Conservation (phyloP, 2,797 vertebrate species). For the Neostethus bicornis region DNA sequence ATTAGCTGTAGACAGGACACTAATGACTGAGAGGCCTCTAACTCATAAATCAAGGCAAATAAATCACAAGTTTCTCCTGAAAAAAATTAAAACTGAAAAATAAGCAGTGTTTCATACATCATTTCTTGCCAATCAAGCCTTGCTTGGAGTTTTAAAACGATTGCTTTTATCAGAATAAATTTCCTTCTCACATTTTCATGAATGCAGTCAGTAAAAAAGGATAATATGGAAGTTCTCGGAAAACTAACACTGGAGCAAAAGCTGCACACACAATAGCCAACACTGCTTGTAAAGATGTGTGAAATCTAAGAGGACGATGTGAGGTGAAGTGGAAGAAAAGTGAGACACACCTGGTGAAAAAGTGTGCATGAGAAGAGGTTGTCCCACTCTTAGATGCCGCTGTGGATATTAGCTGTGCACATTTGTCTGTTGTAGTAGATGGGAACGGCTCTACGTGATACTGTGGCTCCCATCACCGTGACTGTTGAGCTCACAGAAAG, state of each 20-base stretch:
- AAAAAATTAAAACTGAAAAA: slow-evolving; percentile 5
- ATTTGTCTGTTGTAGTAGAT: slow-evolving; percentile 56
- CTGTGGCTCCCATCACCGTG: slow-evolving; percentile 35
- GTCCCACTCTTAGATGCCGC: slow-evolving; percentile 56
- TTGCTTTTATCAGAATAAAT: not conserved
- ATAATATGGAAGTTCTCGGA: slow-evolving; percentile 45
- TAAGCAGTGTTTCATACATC: not conserved
- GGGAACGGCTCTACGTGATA: slow-evolving; percentile 66
- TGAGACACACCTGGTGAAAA: slow-evolving; percentile 79
- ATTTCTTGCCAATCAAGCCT: not conserved
- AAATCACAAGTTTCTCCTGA: slow-evolving; percentile 15
- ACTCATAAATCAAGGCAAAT: slow-evolving; percentile 20
- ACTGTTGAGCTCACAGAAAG: slow-evolving; percentile 7
- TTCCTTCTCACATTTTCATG: not conserved
- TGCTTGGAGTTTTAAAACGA: not conserved
- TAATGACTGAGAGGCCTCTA: slow-evolving; percentile 1
- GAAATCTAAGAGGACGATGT: slow-evolving; percentile 80
- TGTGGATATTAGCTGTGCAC: slow-evolving; percentile 54
- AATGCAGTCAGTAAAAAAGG: slow-evolving; percentile 31
- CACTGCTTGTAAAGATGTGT: slow-evolving; percentile 61
- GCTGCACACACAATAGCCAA: slow-evolving; percentile 65
- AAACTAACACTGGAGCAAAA: slow-evolving; percentile 61
- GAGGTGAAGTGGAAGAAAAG: slow-evolving; percentile 75
- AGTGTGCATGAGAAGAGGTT: slow-evolving; percentile 40
- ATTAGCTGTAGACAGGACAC: slow-evolving; percentile 2